These are phyloP conservation scores for Neopelma chrysocephalum DNA, from an alignment of 2,797 vertebrate species.

Conservation along the genomic window DNA sequence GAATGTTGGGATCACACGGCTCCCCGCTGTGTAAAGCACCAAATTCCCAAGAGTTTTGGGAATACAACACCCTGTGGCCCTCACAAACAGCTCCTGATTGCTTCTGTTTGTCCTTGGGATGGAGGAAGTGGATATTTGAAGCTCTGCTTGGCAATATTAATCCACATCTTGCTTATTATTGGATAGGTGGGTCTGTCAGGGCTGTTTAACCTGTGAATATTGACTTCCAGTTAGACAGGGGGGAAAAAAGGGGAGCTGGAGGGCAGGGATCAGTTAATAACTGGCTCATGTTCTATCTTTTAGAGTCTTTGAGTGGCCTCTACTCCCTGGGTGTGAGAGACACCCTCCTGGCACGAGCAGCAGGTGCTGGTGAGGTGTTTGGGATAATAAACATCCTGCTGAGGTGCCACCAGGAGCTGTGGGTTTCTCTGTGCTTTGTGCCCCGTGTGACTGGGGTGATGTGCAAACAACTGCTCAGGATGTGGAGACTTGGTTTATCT, in stretches of 20 bases:
- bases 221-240: not conserved
- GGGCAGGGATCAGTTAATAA: not conserved
- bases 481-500: not conserved
- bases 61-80: not conserved
- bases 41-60: not conserved
- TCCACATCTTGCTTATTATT: not conserved
- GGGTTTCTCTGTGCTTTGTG: not conserved
- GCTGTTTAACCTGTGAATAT: not conserved
- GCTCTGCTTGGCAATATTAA: not conserved
- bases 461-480: not conserved
- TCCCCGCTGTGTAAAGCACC: accelerated
- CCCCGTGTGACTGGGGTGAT: accelerated
- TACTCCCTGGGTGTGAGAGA: not conserved
- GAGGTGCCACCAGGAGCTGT: not conserved
- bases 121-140: not conserved
- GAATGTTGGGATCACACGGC: accelerated
- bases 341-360: not conserved
- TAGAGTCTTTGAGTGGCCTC: not conserved
- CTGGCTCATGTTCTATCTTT: not conserved
- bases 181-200: not conserved
- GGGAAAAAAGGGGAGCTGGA: not conserved
- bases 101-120: not conserved
- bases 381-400: not conserved
- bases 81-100: not conserved
- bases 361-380: not conserved